Evolutionary conservation across 2,113 vertebrate genomes (phyloP).

Genomic region (Mixornis gularis): DNA sequence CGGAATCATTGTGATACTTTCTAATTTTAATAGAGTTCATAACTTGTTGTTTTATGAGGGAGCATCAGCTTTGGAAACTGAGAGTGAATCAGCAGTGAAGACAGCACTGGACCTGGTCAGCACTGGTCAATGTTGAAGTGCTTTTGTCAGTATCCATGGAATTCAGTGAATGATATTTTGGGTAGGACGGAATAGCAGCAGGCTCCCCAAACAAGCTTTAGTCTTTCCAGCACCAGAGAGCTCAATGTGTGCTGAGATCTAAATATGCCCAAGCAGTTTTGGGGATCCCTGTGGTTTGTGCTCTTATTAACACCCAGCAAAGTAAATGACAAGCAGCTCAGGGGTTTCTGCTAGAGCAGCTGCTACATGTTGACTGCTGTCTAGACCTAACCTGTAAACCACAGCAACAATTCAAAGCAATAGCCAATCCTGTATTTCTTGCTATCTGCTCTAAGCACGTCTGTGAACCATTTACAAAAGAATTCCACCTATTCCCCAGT

Average conservation of each 20-base stretch:
- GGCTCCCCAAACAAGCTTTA: background rate
- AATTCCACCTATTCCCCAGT: background rate
- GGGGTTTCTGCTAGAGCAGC: background rate
- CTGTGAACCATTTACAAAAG: background rate
- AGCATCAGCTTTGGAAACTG: slow-evolving; percentile 83
- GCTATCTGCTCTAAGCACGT: background rate
- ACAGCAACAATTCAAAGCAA: background rate
- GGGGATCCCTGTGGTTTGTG: background rate
- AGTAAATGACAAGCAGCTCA: background rate
- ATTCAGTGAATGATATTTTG: background rate
- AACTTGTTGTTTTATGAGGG: slow-evolving; percentile 87
- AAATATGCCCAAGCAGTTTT: background rate
- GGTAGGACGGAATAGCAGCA: background rate
- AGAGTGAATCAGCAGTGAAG: slow-evolving; percentile 85
- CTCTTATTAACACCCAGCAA: background rate
- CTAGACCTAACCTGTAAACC: background rate
- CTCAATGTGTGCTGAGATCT: background rate
- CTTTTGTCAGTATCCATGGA: background rate
- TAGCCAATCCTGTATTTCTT: background rate
- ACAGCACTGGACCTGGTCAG: slow-evolving; percentile 83
- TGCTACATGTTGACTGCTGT: background rate
- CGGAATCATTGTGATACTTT: slow-evolving; percentile 76
- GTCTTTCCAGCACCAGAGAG: background rate
- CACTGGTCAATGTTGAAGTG: background rate
- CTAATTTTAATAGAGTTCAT: slow-evolving; percentile 60